Evolutionary conservation across 2,888 invertebrate species (phyloP), one percentile per base, ranked within the genome.

Genomic region (Polylopha cassiicola): DNA sequence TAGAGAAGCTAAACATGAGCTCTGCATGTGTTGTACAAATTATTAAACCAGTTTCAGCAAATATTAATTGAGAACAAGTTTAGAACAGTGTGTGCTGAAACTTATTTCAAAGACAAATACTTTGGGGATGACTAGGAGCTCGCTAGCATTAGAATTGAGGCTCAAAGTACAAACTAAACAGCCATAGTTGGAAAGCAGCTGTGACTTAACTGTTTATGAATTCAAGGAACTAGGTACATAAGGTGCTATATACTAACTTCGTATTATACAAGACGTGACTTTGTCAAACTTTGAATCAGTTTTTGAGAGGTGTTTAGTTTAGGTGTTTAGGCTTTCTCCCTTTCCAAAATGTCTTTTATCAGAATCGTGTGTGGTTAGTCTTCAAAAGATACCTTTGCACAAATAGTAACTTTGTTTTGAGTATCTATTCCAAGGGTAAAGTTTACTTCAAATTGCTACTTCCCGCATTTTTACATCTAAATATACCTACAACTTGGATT

Each of bases 41-140:
- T 59, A 64, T 60, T 47, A 53, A 72, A 73, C 65, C 68, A 70
- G 66, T 70, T 72, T 67, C 49, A 62, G 71, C 69, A 74, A 74
- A 75, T 75, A 78, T 75, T 73, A 73, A 73, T 72, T 67, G 63
- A 65, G 43, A 49, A 49, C 51, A 64, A 59, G 63, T 63, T 65
- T 60, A 54, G 49, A 56, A 56, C 56, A 53, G 56, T 57, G 57
- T 62, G 61, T 58, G 63, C 56, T 46, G 45, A 43, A 55, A 56
- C 53, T 65, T 55, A 50, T 56, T 62, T 58, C 65, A 62, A 66
- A 70, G 67, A 68, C 71, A 70, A 70, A 71, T 65, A 68, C 54
- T 46, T 55, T 53, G 50, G 53, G 37, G 52, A 56, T 61, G 64
- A 62, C 56, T 67, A 60, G 58, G 53, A 59, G 59, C n/a, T n/a